Base-by-base conservation (phyloP, 2,113 vertebrate genomes). In the Pycnonotus jocosus region DNA sequence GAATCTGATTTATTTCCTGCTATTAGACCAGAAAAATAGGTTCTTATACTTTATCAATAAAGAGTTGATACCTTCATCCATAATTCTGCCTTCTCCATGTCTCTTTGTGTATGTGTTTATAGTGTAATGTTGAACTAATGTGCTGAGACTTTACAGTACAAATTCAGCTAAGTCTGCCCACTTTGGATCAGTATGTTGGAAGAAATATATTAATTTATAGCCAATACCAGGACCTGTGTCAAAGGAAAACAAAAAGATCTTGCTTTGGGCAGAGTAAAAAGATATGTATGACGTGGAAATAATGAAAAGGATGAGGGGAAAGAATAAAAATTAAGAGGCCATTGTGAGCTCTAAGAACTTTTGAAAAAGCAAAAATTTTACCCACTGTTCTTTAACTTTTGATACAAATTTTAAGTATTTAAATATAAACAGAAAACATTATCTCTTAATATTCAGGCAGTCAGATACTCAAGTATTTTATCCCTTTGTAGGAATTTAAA, bases 401-500 rank as follows among this genome's bases (percentile, higher is more conserved):
- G 33, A 45, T 58, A 42, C 7, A 78, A 19, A 35, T 28, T 79
- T 61, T 19, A 42, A 27, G 22, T 54, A 64, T 51, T 95, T 84
- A 72, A 54, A 60, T 62, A 70, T 37, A 66, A 94, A 73, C 15
- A 79, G 50, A 81, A 80, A 69, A 6, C 15, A 24, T 54, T 78
- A 70, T 57, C 27, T 78, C 13, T 50, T 92, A 86, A 69, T 93
- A 86, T 88, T 89, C 53, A 51, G 73, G 40, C 61, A 89, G 80
- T n/a, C 37, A 76, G 69, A 83, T 80, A 66, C 13, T 82, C n/a
- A 83, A 92, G 44, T 90, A 84, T 94, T 92, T 93, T 79, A 51
- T 93, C 78, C 60, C n/a, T 89, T 93, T 89, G 22, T 30, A 66
- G 73, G 69, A 93, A 95, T 91, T 95, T 83, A 81, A 93, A 96